A percentile compares a stretch with the other conserved stretches of the same genome.
These are phyloP conservation scores for Prosopocoilus inquinatus DNA, from an alignment of 2,888 invertebrate species.

Conservation along the genomic window DNA sequence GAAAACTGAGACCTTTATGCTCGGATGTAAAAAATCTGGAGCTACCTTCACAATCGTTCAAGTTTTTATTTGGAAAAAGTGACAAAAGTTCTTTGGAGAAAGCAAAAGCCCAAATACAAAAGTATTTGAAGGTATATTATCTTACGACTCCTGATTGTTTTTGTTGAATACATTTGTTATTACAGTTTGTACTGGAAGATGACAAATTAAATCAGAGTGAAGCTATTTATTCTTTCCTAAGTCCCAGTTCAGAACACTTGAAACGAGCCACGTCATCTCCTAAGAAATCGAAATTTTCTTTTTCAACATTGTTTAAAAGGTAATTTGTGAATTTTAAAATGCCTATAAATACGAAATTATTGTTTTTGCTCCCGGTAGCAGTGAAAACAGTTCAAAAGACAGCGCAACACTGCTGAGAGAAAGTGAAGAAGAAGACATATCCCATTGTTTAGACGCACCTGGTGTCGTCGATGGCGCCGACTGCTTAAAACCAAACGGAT, in stretches of 20 bases:
- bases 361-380: slow-evolving; percentile 16
- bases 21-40: slow-evolving; percentile 78
- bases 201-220: slow-evolving; percentile 85
- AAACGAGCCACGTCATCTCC: slow-evolving; percentile 75
- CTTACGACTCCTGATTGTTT: not conserved
- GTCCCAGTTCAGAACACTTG: slow-evolving; percentile 86
- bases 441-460: slow-evolving; percentile 71
- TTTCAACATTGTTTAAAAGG: slow-evolving; percentile 84
- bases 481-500: slow-evolving; percentile 45
- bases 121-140: slow-evolving; percentile 75
- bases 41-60: slow-evolving; percentile 77
- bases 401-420: slow-evolving; percentile 54
- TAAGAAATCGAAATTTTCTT: slow-evolving; percentile 84
- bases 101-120: slow-evolving; percentile 79
- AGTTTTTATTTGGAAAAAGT: slow-evolving; percentile 79
- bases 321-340: slow-evolving; percentile 41
- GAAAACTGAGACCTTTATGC: slow-evolving; percentile 79
- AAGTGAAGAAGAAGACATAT: slow-evolving; percentile 78
- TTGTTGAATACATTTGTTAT: slow-evolving; percentile 10
- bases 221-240: slow-evolving; percentile 86
- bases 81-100: slow-evolving; percentile 79
- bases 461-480: slow-evolving; percentile 50
- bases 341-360: not conserved
- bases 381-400: slow-evolving; percentile 26
- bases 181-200: slow-evolving; percentile 82